Evolutionary conservation across 2,113 vertebrate species (phyloP), one percentile per base, ranked within the genome.

Genomic region (Callithrix jacchus): DNA sequence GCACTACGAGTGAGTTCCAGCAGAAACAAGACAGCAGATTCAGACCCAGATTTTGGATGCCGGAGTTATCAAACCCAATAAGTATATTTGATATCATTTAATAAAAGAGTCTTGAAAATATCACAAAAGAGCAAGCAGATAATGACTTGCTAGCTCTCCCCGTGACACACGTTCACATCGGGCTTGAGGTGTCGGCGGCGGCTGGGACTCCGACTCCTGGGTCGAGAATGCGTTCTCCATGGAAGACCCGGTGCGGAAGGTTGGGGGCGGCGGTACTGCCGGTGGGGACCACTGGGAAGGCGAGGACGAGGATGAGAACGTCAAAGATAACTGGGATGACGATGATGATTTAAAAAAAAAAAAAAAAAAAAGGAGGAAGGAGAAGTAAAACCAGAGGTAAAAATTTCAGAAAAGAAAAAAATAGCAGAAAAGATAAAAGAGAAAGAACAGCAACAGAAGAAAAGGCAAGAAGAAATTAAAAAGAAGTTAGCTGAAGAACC

Each of bases 231-330:
- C 95, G 97, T 99, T 99, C 98, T 98, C 99, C 42, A 97, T 97
- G 97, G 98, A 98, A 84, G 99, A 99, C 97, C 98, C 98, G 97
- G 96, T 97, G 95, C 98, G 94, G 94, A 90, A 95, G 52, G 95
- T 98, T 89, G 97, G 98, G 98, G 96, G 96, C 95, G 96, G 96
- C 70, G 96, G 97, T 49, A 89, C 97, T 0, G 97, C 97, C 70
- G 95, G 94, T 74, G 96, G 96, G 86, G 99, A 99, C 98, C 99
- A 98, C 98, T 99, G 99, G 99, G 99, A 99, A 98, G 99, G 99
- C 97, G 99, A 99, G 94, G 99, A 99, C 98, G 99, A 99, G 96
- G 99, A 99, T 1, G 99, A 99, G 83, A 99, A 99, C 18, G 99
- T 99, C 98, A 99, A 99, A 21, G 52, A 5, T 52, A 52, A 52